Conservation (phyloP, 2,797 vertebrate genomes). For the Ceryle rudis region DNA sequence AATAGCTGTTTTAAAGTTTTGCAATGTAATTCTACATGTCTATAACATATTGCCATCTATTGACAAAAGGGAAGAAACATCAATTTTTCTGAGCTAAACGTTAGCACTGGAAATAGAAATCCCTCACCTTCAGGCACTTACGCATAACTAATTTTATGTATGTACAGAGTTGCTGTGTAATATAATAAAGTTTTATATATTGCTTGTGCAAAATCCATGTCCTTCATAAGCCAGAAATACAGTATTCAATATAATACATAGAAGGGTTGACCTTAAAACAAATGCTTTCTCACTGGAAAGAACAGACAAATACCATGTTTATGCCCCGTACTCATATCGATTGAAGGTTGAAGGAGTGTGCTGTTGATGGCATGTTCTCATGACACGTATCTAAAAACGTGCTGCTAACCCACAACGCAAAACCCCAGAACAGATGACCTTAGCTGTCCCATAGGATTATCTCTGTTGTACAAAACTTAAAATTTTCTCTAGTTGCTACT, state of each 20-base stretch:
- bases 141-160: not conserved
- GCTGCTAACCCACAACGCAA: not conserved
- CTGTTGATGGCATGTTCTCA: not conserved
- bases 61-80: slow-evolving; percentile 22
- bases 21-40: not conserved
- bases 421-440: not conserved
- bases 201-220: not conserved
- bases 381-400: not conserved
- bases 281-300: not conserved
- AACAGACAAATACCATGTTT: not conserved
- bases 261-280: not conserved
- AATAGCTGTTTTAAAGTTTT: not conserved
- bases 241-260: not conserved
- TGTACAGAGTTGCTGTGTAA: not conserved
- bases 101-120: not conserved
- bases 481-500: not conserved
- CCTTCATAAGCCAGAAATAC: not conserved
- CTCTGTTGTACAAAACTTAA: not conserved
- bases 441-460: not conserved
- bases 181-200: not conserved
- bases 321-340: not conserved
- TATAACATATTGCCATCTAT: slow-evolving; percentile 77
- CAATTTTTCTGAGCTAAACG: not conserved
- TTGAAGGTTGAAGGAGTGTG: not conserved
- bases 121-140: not conserved